Conservation (phyloP, 2,888 invertebrate species). For the Ligdia adustata region DNA sequence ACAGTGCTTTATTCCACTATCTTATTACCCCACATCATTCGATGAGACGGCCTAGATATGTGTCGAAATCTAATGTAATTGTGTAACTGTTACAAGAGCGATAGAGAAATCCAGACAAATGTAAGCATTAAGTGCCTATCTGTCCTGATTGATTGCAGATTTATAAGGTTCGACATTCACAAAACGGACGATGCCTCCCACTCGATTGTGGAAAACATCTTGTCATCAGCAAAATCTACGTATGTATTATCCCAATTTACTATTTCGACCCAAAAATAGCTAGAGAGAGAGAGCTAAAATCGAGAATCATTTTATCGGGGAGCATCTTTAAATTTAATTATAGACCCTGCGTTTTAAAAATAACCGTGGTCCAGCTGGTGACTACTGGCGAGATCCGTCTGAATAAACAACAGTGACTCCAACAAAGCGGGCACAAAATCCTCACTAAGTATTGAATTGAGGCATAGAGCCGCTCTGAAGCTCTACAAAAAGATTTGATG, state of each 20-base stretch:
- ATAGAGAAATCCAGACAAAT: slow-evolving; percentile 27
- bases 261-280: neutral
- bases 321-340: no score
- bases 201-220: slow-evolving; percentile 9
- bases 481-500: slow-evolving; percentile 35
- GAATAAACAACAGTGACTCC: slow-evolving; percentile 33
- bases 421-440: slow-evolving; percentile 28
- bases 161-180: slow-evolving; percentile 26
- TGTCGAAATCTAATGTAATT: slow-evolving; percentile 2
- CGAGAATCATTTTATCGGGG: no score
- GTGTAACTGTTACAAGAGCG: slow-evolving; percentile 15
- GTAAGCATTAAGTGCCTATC: slow-evolving; percentile 28
- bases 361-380: slow-evolving; percentile 29
- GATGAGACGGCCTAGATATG: no score
- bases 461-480: slow-evolving; percentile 35
- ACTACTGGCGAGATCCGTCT: slow-evolving; percentile 25
- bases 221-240: slow-evolving; percentile 25
- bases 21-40: no score
- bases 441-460: slow-evolving; percentile 39
- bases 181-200: slow-evolving; percentile 28
- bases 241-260: slow-evolving; percentile 19
- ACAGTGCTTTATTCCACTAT: no score
- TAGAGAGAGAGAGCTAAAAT: slow-evolving; percentile 13
- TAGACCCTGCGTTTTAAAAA: slow-evolving; percentile 22
- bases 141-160: slow-evolving; percentile 34